A percentile compares a stretch with the other conserved stretches of the same genome.
Conservation (phyloP, 2,797 vertebrate species). For the Todus mexicanus region DNA sequence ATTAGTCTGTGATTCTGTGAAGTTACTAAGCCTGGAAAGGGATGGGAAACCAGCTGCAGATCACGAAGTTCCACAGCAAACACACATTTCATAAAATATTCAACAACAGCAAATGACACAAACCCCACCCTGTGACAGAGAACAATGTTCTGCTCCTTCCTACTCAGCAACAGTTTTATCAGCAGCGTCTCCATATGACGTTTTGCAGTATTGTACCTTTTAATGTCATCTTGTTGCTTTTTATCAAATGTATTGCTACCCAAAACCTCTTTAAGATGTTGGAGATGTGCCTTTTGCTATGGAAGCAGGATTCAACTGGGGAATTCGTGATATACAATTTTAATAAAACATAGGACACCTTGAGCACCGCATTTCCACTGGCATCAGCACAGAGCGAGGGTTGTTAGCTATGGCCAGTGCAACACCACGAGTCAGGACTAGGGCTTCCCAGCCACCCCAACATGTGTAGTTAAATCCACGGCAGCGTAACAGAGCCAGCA, state of each 20-base stretch:
- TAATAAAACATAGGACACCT: not conserved
- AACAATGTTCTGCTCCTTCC: not conserved
- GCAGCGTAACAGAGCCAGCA: not conserved
- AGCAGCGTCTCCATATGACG: not conserved
- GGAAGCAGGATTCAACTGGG: not conserved
- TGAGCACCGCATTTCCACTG: not conserved
- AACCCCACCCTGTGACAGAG: not conserved
- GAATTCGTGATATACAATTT: not conserved
- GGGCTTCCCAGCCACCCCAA: not conserved
- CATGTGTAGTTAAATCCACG: not conserved
- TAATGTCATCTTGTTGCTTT: not conserved
- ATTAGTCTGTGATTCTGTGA: too few relatives aligned
- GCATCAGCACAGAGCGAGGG: not conserved
- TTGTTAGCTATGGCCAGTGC: not conserved
- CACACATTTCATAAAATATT: not conserved
- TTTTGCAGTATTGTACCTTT: not conserved
- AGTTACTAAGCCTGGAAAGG: not conserved
- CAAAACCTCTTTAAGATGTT: not conserved
- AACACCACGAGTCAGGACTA: not conserved
- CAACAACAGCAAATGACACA: not conserved
- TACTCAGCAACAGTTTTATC: not conserved
- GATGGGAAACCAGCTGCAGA: not conserved
- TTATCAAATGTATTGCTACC: not conserved
- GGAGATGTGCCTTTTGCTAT: not conserved
- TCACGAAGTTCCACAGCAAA: not conserved